Base-by-base conservation (phyloP, 2,797 vertebrate genomes). In the Hapalemur alaotrensis region DNA sequence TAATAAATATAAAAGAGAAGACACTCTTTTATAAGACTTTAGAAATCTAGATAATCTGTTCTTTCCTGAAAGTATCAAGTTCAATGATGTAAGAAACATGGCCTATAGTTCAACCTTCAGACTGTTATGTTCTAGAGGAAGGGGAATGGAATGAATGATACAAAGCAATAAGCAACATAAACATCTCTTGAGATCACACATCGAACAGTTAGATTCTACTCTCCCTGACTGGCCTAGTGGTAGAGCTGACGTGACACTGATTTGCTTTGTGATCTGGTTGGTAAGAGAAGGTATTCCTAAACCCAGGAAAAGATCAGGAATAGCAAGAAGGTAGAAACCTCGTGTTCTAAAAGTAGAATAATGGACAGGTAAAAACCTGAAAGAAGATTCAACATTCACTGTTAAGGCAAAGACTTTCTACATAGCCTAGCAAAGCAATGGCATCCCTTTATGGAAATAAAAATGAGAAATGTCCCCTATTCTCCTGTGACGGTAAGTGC, bases 391-490 rank as follows among this genome's bases (percentile, higher is more conserved):
- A 61, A 90, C 59, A 75, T 46, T 57, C 70, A 46, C 38, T 69
- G 32, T 86, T 70, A 80, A 91, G 48, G 57, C 67, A 89, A 82
- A 87, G 80, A 61, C 50, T 87, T 95, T 84, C 70, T 28, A 46
- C 9, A 65, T 0, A 85, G 85, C 50, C 48, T 48, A 25, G 46
- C 6, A 38, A 38, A 28, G 72, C 73, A 75, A 59, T 46, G 46
- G 70, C 32, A 83, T 88, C 52, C 46, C 41, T 89, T 83, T 46
- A 86, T 28, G 72, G 30, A 92, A 87, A 84, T 46, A 30, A 97
- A 73, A 83, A 73, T 35, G 79, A 94, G 82, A 96, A 86, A 54
- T 2, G 13, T 5, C 15, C 32, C 67, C n/a, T 13, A n/a, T 80
- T 80, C 23, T 75, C 94, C 83, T 95, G 50, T 46, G 32, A 87